A percentile compares a stretch with the other conserved stretches of the same genome.
Conservation (phyloP, 2,888 invertebrate genomes). For the Cheilosia grossa region DNA sequence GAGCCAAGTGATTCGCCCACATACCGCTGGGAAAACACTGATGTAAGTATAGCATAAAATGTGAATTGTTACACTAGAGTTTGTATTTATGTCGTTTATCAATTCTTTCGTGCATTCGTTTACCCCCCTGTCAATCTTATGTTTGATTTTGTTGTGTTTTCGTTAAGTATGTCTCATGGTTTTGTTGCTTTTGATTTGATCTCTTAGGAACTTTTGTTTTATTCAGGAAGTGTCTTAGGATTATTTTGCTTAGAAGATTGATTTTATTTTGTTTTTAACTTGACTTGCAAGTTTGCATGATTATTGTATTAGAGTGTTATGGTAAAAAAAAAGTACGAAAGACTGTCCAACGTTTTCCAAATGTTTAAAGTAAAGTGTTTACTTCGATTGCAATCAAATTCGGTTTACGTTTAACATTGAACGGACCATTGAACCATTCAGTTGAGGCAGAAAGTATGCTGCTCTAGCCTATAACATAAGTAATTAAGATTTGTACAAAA, state of each 20-base stretch:
- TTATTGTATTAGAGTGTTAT: constrained; percentile 54
- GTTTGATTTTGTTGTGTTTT: constrained; percentile 35
- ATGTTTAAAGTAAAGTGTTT: neutral
- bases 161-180: constrained; percentile 62
- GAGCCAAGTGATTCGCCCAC: constrained; percentile 47
- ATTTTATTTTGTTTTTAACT: constrained; percentile 6
- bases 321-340: neutral
- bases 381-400: too few species aligned
- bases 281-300: constrained; percentile 53
- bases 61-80: constrained; percentile 25
- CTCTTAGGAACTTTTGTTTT: constrained; percentile 10
- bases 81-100: constrained; percentile 63
- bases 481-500: too few species aligned
- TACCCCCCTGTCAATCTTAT: constrained; percentile 63
- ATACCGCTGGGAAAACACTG: constrained; percentile 60
- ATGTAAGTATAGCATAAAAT: constrained; percentile 59
- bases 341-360: constrained; percentile 39
- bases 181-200: constrained; percentile 69
- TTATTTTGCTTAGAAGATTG: constrained; percentile 56
- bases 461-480: too few species aligned
- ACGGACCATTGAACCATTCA: too few species aligned
- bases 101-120: constrained; percentile 60
- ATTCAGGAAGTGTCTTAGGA: constrained; percentile 20
- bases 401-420: too few species aligned
- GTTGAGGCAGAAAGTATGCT: too few species aligned